These are phyloP conservation scores for Pachyuromys duprasi DNA, from an alignment of 2,797 vertebrate species.

Conservation along the genomic window DNA sequence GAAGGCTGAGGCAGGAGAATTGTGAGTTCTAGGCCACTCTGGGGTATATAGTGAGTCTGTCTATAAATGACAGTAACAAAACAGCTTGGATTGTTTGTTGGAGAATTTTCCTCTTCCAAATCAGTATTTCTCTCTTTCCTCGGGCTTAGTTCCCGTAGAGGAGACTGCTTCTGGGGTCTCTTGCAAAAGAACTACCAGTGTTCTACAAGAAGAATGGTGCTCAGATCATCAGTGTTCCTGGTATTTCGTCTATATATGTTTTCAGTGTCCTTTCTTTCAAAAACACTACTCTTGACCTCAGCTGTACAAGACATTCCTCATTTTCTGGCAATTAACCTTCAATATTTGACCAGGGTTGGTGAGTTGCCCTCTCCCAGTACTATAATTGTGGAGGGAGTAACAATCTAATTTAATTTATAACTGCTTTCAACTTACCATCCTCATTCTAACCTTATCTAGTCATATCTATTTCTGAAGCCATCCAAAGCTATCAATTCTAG, in stretches of 20 bases:
- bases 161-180: neutral
- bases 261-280: slow-evolving; percentile 61
- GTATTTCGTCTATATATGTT: slow-evolving; percentile 10
- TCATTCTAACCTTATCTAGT: slow-evolving; percentile 54
- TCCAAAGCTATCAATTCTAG: slow-evolving; percentile 14
- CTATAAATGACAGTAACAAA: neutral
- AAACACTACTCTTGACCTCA: slow-evolving; percentile 24
- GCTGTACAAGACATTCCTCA: neutral
- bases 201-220: neutral
- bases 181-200: neutral
- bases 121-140: slow-evolving; percentile 47
- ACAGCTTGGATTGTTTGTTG: slow-evolving; percentile 44
- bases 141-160: neutral
- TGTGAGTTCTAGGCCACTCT: neutral
- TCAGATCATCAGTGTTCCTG: neutral
- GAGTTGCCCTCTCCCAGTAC: slow-evolving; percentile 2
- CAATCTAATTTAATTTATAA: slow-evolving; percentile 60
- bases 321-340: slow-evolving; percentile 23
- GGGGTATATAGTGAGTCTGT: neutral
- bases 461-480: slow-evolving; percentile 26
- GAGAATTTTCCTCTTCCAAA: slow-evolving; percentile 28
- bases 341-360: neutral
- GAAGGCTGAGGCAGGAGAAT: neutral
- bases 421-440: neutral
- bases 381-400: slow-evolving; percentile 45